Percentiles rank a stretch among this genome's conserved stretches.
phyloP scores from a whole-genome alignment of 2,888 invertebrate genomes.

The Phorcus lineatus region DNA sequence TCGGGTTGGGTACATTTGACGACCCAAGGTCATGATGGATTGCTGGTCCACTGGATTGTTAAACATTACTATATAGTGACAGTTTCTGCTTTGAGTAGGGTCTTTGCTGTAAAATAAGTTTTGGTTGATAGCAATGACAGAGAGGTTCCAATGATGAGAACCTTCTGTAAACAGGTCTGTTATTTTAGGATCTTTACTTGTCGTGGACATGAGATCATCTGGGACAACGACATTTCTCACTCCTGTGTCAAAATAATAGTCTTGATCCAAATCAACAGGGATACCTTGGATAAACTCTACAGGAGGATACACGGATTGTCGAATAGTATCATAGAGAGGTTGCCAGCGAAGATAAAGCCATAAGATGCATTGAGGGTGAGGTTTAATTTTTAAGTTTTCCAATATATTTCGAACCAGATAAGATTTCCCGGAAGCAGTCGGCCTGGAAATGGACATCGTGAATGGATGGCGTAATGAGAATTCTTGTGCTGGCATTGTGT shows the following conservation, averaged over 20 bases:
- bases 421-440: not conserved
- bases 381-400: conserved; percentile 6
- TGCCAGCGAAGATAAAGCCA: conserved; percentile 46
- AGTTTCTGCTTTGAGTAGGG: conserved; percentile 45
- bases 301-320: conserved; percentile 22
- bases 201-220: conserved; percentile 38
- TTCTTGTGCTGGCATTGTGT: no score
- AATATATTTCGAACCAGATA: not conserved
- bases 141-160: conserved; percentile 41
- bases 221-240: conserved; percentile 38
- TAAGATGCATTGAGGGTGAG: conserved; percentile 35
- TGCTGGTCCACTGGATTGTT: conserved; percentile 46
- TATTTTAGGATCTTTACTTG: conserved; percentile 35
- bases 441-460: not conserved
- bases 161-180: conserved; percentile 45
- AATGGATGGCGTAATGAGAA: not conserved
- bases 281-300: conserved; percentile 44
- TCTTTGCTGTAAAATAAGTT: conserved; percentile 43
- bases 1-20: conserved; percentile 41
- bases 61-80: conserved; percentile 46
- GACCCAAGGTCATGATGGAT: conserved; percentile 36
- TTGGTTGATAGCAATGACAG: conserved; percentile 40
- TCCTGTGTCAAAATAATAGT: conserved; percentile 35
- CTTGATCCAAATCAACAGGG: conserved; percentile 38
- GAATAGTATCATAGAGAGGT: conserved; percentile 33